Evolutionary conservation across 1,140 invertebrate genomes (phyloP).

Genomic region (Neodiprion lecontei): DNA sequence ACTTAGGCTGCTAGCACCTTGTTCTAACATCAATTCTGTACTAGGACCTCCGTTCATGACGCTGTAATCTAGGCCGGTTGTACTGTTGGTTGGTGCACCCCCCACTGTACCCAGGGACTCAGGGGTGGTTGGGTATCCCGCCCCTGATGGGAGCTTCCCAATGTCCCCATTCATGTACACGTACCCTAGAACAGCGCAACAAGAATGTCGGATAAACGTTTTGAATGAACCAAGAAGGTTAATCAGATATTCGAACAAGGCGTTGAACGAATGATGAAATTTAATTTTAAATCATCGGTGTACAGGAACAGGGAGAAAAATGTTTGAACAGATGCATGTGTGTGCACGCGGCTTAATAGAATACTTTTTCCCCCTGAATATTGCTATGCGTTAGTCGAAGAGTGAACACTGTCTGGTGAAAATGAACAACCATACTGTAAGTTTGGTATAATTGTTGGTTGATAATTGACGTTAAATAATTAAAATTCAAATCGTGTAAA

Average conservation of each 20-base stretch:
- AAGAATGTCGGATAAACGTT: too few species aligned
- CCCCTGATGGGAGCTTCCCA: slow-evolving; percentile 73
- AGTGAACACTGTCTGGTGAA: slow-evolving; percentile 29
- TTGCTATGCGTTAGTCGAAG: too few species aligned
- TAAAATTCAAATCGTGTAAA: too few species aligned
- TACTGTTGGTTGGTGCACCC: slow-evolving; percentile 48
- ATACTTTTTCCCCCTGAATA: too few species aligned
- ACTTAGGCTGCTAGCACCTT: slow-evolving; percentile 52
- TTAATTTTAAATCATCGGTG: too few species aligned
- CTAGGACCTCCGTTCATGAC: slow-evolving; percentile 60
- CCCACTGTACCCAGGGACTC: slow-evolving; percentile 58
- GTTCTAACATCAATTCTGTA: slow-evolving; percentile 56
- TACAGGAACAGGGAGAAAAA: too few species aligned
- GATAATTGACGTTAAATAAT: too few species aligned
- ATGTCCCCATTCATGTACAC: slow-evolving; percentile 83
- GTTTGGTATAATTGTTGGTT: too few species aligned
- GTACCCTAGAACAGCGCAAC: slow-evolving; percentile 62
- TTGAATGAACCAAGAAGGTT: slow-evolving; percentile 16
- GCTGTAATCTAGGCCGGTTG: slow-evolving; percentile 56
- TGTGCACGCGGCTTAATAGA: background rate
- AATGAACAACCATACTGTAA: too few species aligned
- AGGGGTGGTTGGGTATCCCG: slow-evolving; percentile 67
- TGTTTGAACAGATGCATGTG: too few species aligned
- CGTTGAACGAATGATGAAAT: too few species aligned
- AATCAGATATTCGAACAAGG: background rate